Base-by-base conservation (phyloP, 2,888 invertebrate genomes). In the Drosophila niveifrons region DNA sequence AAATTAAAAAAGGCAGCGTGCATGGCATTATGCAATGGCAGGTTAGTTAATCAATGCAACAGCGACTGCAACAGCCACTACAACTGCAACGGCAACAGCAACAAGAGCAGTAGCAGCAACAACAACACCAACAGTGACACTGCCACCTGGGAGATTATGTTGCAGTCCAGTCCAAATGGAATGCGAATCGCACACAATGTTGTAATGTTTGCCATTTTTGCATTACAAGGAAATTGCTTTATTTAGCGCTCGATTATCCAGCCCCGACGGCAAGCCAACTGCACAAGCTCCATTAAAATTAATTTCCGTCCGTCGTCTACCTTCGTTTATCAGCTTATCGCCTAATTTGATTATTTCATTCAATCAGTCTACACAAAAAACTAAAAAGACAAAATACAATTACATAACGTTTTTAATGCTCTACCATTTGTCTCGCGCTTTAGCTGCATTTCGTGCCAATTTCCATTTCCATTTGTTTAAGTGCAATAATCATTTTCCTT, bases 1-100 rank as follows among this genome's bases (percentile, higher is more conserved):
- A 82, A 84, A 84, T 82, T 82, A 82, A 84, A 75, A 61, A 61
- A 68, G 67, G 50, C 51, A 41, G 36, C 15, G 61, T 55, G 67
- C 67, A 58, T 55, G 68, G 62, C 71, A 85, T 82, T 82, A 82
- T 80, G 78, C 78, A 78, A 78, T 72, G 66, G 46, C 69, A 65
- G 72, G 75, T 85, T 82, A 85, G 85, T 82, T 82, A 85, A 82
- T 82, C 82, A 85, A 82, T 85, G 85, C 85, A 82, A 82, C 70
- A 41, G 44, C 62, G 56, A 51, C 62, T 63, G 52, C 50, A 61
- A 58, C 62, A 61, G 52, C 50, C 58, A 58, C 69, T 39, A 17
- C 50, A 58, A 58, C 59, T 1, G 18, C 18, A 65, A 50, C 65
- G 11, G 13, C 48, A 53, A 41, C 55, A 31, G 9, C 43, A 58